Evolutionary conservation across 2,113 vertebrate species (phyloP).

Genomic region (Polypterus senegalus): DNA sequence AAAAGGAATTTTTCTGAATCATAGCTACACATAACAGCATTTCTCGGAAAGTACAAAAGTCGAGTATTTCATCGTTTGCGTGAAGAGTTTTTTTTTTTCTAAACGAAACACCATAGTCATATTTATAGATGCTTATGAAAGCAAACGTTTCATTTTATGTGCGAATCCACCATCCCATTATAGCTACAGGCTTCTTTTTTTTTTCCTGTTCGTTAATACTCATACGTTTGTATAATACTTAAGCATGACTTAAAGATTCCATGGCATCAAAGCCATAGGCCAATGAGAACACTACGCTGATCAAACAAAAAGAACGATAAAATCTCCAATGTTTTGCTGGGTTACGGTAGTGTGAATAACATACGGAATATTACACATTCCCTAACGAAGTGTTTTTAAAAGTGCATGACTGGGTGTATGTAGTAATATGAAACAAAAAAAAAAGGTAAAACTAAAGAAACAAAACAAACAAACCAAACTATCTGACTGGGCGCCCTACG

Average conservation of each 20-base stretch:
- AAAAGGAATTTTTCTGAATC: no score
- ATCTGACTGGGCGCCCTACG: conserved; percentile 74
- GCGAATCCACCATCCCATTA: no score
- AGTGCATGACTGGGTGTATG: conserved; percentile 90
- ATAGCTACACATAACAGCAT: no score
- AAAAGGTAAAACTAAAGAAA: conserved; percentile 29
- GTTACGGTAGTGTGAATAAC: conserved; percentile 54
- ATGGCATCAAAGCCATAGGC: conserved; percentile 30
- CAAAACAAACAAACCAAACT: conserved; percentile 34
- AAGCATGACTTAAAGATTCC: conserved; percentile 3
- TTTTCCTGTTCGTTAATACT: no score
- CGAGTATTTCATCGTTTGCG: no score
- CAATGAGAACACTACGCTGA: conserved; percentile 31
- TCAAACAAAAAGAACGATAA: conserved; percentile 30
- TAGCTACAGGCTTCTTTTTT: no score
- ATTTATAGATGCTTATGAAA: no score
- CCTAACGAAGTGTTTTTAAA: conserved; percentile 78
- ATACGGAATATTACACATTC: conserved; percentile 87
- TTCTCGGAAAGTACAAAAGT: no score
- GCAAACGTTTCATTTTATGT: no score
- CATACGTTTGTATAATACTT: no score
- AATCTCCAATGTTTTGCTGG: conserved; percentile 30
- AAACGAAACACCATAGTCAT: no score
- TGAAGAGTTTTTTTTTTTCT: no score
- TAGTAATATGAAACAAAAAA: conserved; percentile 69